These are phyloP conservation scores for Heteractis magnifica DNA, from an alignment of 92 coral and sea anemone species.

Conservation along the genomic window DNA sequence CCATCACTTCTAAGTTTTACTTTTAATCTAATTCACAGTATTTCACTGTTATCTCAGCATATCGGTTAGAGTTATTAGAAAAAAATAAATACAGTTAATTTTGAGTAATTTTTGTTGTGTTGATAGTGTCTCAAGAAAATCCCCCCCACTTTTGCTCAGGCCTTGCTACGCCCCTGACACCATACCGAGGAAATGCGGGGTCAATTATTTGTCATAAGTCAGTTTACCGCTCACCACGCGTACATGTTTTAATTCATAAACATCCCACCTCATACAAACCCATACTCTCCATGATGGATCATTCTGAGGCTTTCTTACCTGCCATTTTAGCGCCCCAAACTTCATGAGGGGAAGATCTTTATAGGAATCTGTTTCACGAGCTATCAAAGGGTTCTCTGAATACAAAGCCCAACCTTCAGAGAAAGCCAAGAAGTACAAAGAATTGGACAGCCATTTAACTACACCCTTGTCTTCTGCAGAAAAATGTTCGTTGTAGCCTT, in stretches of 20 bases:
- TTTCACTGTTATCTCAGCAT: too few species aligned
- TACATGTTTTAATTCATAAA: too few species aligned
- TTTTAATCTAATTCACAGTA: too few species aligned
- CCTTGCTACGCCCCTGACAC: not conserved
- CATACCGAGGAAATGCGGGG: not conserved
- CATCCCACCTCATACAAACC: too few species aligned
- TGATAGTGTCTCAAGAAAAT: too few species aligned
- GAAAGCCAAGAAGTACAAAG: constrained; percentile 55
- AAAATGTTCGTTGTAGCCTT: constrained; percentile 45
- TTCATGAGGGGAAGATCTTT: constrained; percentile 54
- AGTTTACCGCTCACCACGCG: too few species aligned
- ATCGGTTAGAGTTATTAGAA: too few species aligned
- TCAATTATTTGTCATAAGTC: too few species aligned
- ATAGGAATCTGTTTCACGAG: constrained; percentile 77
- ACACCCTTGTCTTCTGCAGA: constrained; percentile 31
- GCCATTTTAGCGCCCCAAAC: constrained; percentile 82
- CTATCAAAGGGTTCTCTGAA: constrained; percentile 78
- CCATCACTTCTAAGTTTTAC: too few species aligned
- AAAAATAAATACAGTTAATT: too few species aligned
- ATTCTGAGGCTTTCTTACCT: constrained; percentile 50
- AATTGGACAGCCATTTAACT: constrained; percentile 40
- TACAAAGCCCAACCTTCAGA: constrained; percentile 97
- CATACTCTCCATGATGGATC: not conserved
- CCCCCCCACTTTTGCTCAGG: too few species aligned
- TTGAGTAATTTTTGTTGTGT: too few species aligned